Conservation (phyloP, 2,113 vertebrate species). For the Xenopus borealis region DNA sequence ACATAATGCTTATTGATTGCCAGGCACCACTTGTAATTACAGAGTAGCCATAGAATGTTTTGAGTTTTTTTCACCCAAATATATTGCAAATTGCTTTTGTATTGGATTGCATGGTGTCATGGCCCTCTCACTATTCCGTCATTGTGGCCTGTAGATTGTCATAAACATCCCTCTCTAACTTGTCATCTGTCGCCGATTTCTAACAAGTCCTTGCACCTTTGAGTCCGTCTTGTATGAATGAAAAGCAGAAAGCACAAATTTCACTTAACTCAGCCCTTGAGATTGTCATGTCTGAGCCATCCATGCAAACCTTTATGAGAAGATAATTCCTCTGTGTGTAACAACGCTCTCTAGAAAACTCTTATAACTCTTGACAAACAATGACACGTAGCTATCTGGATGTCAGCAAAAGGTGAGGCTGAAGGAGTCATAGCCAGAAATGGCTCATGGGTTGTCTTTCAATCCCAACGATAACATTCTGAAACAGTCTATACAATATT, state of each 20-base stretch:
- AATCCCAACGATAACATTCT: too few relatives aligned
- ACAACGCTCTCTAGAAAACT: background rate
- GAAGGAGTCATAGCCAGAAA: background rate
- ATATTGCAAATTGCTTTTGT: too few relatives aligned
- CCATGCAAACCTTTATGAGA: slow-evolving; percentile 2
- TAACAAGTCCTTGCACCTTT: background rate
- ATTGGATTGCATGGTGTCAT: too few relatives aligned
- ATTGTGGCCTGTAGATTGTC: background rate
- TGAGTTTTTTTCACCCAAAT: too few relatives aligned
- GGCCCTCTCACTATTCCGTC: background rate
- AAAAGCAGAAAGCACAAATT: background rate
- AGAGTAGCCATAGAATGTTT: too few relatives aligned
- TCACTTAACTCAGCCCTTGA: slow-evolving; percentile 2
- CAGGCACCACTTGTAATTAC: too few relatives aligned
- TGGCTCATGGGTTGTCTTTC: too few relatives aligned
- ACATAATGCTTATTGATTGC: too few relatives aligned
- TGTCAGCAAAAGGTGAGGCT: background rate
- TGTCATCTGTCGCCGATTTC: background rate
- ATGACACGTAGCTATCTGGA: background rate
- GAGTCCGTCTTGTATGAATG: slow-evolving; percentile 7
- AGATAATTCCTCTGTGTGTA: slow-evolving; percentile 2
- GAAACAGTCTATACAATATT: too few relatives aligned
- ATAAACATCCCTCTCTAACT: background rate
- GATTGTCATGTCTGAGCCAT: slow-evolving; percentile 1
- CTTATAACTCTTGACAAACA: background rate